Evolutionary conservation across 1,140 invertebrate genomes (phyloP), one percentile per base, ranked within the genome.

Genomic region (Vanessa tameamea): DNA sequence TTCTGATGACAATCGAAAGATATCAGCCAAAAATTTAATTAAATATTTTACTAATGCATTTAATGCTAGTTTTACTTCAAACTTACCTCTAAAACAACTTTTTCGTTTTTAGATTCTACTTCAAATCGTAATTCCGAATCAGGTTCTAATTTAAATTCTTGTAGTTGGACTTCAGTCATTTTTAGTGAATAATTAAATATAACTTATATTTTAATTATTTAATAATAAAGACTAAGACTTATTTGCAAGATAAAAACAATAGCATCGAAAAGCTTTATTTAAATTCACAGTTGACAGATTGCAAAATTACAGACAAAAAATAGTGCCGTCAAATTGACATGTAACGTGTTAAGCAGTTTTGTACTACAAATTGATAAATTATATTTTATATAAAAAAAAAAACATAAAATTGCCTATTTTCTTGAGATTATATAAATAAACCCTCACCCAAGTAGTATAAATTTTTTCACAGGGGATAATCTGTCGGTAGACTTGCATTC

Each of bases 71-170:
- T 31, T 53, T n/a, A 16, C 15, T 43, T 66, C 14, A 64, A 48
- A 72, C 84, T 91, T 93, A 98, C 97, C 93, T 97, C 97, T 53
- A 98, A 91, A 47, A 94, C 94, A 12, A 98, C 97, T 93, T 97
- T 97, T 86, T 97, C 96, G 87, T 96, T 95, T 92, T 97, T 97
- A 5, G 95, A 95, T 93, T 99, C 98, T 0, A 99, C 96, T 95
- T 99, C 98, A 93, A 99, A 98, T 57, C 98, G 94, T 15, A 99
- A 93, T 93, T 99, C 98, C 20, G 95, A 95, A 84, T 98, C 97
- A 1, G 94, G 93, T 72, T 98, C 97, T n/a, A 99, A 93, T 86
- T 96, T 97, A 84, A 96, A 98, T 90, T 97, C 97, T 91, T 97
- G 95, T 65, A 92, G 75, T 70, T 93, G 91, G 57, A 92, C 89